Conservation (phyloP, 2,797 vertebrate species). For the Melanotaenia boesemani region DNA sequence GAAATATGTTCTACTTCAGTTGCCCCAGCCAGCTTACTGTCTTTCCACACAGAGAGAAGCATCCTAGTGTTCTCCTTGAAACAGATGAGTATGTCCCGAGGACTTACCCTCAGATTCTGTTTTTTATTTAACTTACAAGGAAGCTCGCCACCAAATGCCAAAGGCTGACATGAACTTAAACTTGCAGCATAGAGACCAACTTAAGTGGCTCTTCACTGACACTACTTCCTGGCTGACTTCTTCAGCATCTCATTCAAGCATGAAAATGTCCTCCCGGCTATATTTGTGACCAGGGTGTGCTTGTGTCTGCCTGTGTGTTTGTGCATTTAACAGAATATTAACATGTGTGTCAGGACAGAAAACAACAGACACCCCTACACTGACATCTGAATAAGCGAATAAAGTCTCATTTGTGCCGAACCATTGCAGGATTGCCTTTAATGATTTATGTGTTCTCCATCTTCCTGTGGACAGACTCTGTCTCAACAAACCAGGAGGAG, state of each 20-base stretch:
- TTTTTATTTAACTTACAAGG: slow-evolving; percentile 18
- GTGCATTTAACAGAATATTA: neutral
- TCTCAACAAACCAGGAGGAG: slow-evolving; percentile 36
- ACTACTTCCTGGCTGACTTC: slow-evolving; percentile 24
- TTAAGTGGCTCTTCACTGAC: slow-evolving; percentile 6
- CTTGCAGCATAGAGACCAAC: neutral
- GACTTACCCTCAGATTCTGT: neutral
- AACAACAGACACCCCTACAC: neutral
- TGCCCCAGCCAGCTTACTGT: neutral
- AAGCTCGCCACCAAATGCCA: slow-evolving; percentile 2
- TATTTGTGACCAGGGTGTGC: neutral
- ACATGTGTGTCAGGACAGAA: slow-evolving; percentile 4
- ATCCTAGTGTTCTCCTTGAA: slow-evolving; percentile 1
- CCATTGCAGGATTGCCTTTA: slow-evolving; percentile 21
- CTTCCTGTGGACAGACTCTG: slow-evolving; percentile 38
- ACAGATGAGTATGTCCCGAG: neutral
- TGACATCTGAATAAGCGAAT: slow-evolving; percentile 26
- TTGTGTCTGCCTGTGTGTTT: neutral
- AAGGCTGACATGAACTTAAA: neutral
- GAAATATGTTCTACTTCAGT: neutral
- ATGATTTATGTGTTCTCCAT: slow-evolving; percentile 49
- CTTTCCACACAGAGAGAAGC: neutral
- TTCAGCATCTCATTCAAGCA: slow-evolving; percentile 22
- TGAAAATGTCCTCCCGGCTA: slow-evolving; percentile 10
- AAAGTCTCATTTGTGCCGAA: slow-evolving; percentile 44